Evolutionary conservation across 2,113 vertebrate species (phyloP).

Genomic region (Ellobius talpinus): DNA sequence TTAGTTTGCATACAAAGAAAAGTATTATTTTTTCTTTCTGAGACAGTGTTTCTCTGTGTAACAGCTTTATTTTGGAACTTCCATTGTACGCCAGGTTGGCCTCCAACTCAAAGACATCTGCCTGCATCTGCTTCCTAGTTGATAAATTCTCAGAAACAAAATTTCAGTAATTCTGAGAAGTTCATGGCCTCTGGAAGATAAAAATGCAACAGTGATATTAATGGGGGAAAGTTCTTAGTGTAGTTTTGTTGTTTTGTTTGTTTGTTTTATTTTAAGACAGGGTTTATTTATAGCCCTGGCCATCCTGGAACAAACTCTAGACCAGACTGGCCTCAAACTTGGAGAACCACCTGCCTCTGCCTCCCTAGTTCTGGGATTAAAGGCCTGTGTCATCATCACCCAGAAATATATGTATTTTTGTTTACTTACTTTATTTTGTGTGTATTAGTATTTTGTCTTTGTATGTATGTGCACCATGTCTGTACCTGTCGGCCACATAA

Average conservation of each 20-base stretch:
- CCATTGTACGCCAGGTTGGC: background rate
- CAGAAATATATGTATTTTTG: background rate
- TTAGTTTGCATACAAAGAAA: background rate
- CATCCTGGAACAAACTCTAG: background rate
- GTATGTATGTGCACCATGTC: background rate
- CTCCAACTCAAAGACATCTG: background rate
- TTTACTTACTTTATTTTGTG: background rate
- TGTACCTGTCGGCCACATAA: background rate
- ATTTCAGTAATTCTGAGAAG: background rate
- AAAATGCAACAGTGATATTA: background rate
- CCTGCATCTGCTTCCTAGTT: background rate
- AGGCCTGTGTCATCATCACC: background rate
- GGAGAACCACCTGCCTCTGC: background rate
- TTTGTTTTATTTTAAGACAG: too few species aligned
- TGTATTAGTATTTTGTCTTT: background rate
- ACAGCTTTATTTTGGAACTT: background rate
- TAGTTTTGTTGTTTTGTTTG: too few species aligned
- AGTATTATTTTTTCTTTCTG: background rate
- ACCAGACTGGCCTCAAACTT: background rate
- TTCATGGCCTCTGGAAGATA: background rate
- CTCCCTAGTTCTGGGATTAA: background rate
- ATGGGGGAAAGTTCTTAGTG: background rate
- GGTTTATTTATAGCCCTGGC: too few species aligned
- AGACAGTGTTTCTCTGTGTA: background rate
- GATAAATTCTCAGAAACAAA: constrained; percentile 6